Base-by-base conservation (phyloP, 2,888 invertebrate genomes). In the Lasius fuliginosus region DNA sequence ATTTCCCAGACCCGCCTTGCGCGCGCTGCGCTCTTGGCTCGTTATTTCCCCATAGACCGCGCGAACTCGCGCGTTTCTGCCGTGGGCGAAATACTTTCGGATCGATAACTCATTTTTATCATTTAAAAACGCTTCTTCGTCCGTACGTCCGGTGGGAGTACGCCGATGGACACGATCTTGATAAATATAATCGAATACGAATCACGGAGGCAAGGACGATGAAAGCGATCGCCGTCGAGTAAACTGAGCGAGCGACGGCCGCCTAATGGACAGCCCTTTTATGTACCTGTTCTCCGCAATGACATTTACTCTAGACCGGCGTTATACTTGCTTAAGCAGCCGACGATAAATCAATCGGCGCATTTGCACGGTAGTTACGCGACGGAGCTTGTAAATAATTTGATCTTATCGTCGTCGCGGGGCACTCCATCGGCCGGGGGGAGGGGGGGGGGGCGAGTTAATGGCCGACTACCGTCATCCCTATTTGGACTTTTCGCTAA, bases 401-500 rank as follows among this genome's bases (percentile, higher is more conserved):
- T 83, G 68, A 84, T 84, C 82, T 82, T 84, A 85, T 82, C 84
- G 74, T 53, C 82, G 74, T 33, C 49, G 8, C 53, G 73, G 33
- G 60, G 4, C 64, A 69, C 27, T 69, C 30, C 33, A 27, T 42
- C 40, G 77, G 36, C 49, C 1, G 62, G 18, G 27, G 40, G 3
- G 30, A 30, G 30, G 30, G 30, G 30, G 30, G 3, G 40, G 75
- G 56, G 60, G n/a, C 68, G 27, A 67, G 74, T 74, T 85, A 85
- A 85, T 79, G 84, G 84, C 56, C 56, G 69, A 65, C 79, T 79
- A 85, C 42, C 85, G 71, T 84, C 83, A 84, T 81, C 77, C 85
- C 53, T 71, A n/a, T 64, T 85, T 84, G 71, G 84, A 85, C 77
- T 85, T 85, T 85, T 84, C 84, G 64, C 84, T 84, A 84, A 84